Evolutionary conservation across 2,888 invertebrate species (phyloP).

Genomic region (Tetanocera ferruginea): DNA sequence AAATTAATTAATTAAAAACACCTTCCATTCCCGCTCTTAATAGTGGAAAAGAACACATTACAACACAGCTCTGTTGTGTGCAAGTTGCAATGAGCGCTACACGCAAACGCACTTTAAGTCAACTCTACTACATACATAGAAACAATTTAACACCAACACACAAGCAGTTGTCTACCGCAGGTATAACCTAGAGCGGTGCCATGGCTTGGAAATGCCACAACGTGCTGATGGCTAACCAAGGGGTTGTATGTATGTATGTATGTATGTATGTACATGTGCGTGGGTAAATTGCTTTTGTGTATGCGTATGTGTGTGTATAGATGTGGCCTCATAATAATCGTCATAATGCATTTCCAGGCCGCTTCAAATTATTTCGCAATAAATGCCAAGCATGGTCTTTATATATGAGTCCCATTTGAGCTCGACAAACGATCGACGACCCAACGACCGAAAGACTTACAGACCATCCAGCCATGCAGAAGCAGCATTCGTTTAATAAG

Average conservation of each 20-base stretch:
- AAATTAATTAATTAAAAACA: too few relatives aligned
- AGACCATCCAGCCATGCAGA: not conserved
- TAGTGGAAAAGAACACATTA: too few relatives aligned
- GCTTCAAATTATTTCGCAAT: slow-evolving; percentile 35
- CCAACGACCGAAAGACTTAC: not conserved
- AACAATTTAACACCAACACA: not conserved
- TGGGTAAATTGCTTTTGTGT: not conserved
- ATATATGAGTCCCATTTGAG: slow-evolving; percentile 11
- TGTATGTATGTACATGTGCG: not conserved
- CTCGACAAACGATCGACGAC: not conserved
- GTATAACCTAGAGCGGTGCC: not conserved
- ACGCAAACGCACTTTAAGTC: too few relatives aligned
- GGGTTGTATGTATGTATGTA: not conserved
- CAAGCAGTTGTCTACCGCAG: slow-evolving; percentile 16
- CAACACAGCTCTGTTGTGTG: not conserved
- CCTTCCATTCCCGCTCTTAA: too few relatives aligned
- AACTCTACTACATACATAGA: not conserved
- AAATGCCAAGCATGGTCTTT: slow-evolving; percentile 26
- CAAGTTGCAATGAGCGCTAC: not conserved
- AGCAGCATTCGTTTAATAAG: not conserved
- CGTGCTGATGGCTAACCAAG: not conserved
- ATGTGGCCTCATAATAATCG: slow-evolving; percentile 14
- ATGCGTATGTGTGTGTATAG: not conserved
- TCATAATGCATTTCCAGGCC: slow-evolving; percentile 25
- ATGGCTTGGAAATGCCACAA: not conserved